Evolutionary conservation across 2,888 invertebrate species (phyloP), one percentile per base, ranked within the genome.

Genomic region (Pyrocoelia pectoralis): DNA sequence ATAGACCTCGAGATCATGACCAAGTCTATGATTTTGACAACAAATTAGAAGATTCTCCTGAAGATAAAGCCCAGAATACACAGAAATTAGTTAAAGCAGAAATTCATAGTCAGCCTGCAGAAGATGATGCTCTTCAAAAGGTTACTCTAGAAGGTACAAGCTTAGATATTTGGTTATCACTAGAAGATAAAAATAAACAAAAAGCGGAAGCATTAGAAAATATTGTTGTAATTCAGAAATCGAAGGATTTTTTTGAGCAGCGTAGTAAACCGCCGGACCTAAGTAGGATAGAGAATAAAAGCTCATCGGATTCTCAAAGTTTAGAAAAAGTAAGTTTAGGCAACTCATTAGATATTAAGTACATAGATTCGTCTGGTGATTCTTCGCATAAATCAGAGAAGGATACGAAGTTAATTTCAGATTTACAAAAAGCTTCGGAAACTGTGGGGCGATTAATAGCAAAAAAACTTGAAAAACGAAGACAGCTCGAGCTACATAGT

Each of bases 1-100:
- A 74, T 48, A 68, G 76, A 15, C 72, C 74, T n/a, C 76, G 76
- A 33, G 70, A 73, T 29, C 71, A 76, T 19, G 67, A 69, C 24
- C 66, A 71, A 15, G 70, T 74, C 53, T 68, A 74, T 3, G 77
- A 77, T 65, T 81, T 81, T 65, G 78, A 81, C 72, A 80, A 81
- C 62, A 76, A 79, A 70, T 69, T 75, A 6, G 77, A 76, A 68
- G 79, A 78, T 6, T 76, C 82, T 8, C 77, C 81, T 46, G 84
- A 84, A 60, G 67, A 71, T 1, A 84, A 84, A 33, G 84, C 81
- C 55, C 83, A 86, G 74, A 83, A 82, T 66, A 83, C 83, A 74
- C 82, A 84, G 68, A 84, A 84, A 78, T 78, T 84, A 46, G 82
- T 83, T 1, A 82, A 83, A 76, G 83, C 83, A 9, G 85, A 85